Conservation (phyloP, 2,113 vertebrate genomes). For the Laticauda laticaudata region DNA sequence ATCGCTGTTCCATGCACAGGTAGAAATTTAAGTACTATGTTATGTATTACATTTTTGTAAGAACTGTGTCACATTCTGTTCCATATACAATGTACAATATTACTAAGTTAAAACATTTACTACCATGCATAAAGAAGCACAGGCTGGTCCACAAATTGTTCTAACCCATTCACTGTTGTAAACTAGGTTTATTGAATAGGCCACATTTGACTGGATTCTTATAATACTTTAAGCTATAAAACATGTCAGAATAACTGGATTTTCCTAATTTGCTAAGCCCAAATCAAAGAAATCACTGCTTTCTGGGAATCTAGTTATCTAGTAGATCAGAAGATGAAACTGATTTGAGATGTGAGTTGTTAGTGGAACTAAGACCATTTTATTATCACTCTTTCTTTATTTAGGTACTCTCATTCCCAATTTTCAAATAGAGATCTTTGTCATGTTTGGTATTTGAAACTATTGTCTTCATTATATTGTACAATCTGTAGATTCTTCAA, state of each 20-base stretch:
- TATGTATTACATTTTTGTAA: constrained; percentile 4
- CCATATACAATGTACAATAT: background rate
- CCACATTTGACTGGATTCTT: background rate
- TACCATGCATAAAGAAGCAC: background rate
- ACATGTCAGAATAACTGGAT: background rate
- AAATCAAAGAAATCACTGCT: background rate
- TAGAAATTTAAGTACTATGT: constrained; percentile 59
- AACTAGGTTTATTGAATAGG: background rate
- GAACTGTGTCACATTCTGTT: constrained; percentile 4
- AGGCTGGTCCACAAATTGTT: background rate
- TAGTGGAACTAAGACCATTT: background rate
- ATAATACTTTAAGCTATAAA: background rate
- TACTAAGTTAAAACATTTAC: constrained; percentile 6
- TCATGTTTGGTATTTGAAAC: no score
- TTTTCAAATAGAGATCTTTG: no score
- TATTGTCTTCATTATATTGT: no score
- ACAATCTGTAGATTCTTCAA: no score
- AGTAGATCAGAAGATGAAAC: background rate
- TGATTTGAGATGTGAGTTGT: background rate
- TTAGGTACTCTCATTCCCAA: background rate
- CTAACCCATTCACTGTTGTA: background rate
- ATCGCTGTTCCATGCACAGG: constrained; percentile 99
- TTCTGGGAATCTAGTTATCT: background rate
- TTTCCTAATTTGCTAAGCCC: background rate
- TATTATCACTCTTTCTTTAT: background rate